phyloP scores from a whole-genome alignment of 1,140 invertebrate genomes.

The Steinernema feltiae region DNA sequence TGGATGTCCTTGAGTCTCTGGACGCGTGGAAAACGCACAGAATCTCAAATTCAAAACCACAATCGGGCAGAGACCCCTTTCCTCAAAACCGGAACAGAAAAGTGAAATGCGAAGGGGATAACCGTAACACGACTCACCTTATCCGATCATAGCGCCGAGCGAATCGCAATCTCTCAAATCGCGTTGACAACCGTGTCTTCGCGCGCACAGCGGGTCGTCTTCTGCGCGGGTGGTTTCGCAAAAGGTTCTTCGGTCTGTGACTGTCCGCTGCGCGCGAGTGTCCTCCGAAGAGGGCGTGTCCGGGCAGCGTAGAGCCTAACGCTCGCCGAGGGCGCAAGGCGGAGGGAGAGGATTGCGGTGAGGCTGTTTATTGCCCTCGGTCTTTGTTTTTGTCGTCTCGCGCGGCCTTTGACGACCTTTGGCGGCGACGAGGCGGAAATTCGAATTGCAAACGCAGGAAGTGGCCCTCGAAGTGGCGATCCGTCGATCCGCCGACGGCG shows the following conservation, averaged over 20 bases:
- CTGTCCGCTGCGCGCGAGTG: neutral
- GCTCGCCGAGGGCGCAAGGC: neutral
- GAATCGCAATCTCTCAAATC: neutral
- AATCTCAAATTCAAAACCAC: too few relatives aligned
- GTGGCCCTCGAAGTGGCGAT: neutral
- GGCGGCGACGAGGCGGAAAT: neutral
- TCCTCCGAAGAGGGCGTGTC: too few relatives aligned
- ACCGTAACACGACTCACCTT: constrained; percentile 9
- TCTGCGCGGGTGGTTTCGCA: neutral
- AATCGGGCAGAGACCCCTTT: too few relatives aligned
- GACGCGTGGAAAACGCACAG: too few relatives aligned
- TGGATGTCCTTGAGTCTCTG: too few relatives aligned
- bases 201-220: neutral
- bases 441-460: neutral
- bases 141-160: neutral
- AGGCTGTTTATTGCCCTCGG: constrained; percentile 5
- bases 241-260: neutral
- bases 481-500: neutral
- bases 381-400: neutral
- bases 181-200: constrained; percentile 1
- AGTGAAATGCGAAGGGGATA: neutral
- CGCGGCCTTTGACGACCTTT: neutral
- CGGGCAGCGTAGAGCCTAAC: too few relatives aligned
- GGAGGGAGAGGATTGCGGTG: neutral
- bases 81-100: neutral